Conservation (phyloP, 2,113 vertebrate species). For the Tetrao urogallus region DNA sequence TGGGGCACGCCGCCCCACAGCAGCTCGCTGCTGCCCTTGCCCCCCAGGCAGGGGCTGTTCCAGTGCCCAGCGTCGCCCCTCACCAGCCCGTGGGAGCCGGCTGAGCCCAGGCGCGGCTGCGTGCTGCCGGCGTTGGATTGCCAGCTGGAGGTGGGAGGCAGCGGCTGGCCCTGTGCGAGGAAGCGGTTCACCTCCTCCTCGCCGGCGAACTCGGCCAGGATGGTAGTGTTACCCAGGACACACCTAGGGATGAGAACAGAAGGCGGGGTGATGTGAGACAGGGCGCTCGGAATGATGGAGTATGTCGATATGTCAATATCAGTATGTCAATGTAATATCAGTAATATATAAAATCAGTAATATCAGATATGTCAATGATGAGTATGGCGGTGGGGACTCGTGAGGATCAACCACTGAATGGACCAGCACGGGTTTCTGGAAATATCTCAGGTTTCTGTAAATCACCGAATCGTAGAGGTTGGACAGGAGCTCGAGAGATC, state of each 20-base stretch:
- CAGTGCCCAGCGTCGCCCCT: slow-evolving; percentile 86
- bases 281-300: neutral
- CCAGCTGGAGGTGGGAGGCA: slow-evolving; percentile 95
- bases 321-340: too few relatives aligned
- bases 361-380: too few relatives aligned
- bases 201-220: slow-evolving; percentile 97
- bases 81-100: slow-evolving; percentile 85
- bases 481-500: too few relatives aligned
- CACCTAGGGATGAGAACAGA: slow-evolving; percentile 82
- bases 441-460: rapidly evolving
- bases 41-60: slow-evolving; percentile 84
- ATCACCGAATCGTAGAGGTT: too few relatives aligned
- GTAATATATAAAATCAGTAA: too few relatives aligned
- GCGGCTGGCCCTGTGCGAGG: slow-evolving; percentile 95
- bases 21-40: slow-evolving; percentile 89
- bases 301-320: too few relatives aligned
- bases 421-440: neutral
- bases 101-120: slow-evolving; percentile 86
- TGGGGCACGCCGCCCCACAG: slow-evolving; percentile 95
- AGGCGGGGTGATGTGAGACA: rapidly evolving
- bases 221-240: slow-evolving; percentile 99
- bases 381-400: neutral
- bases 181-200: slow-evolving; percentile 98
- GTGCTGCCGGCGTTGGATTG: slow-evolving; percentile 90
- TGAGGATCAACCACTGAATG: too few relatives aligned